These are phyloP conservation scores for Pavo muticus DNA, from an alignment of 2,113 vertebrate genomes.

Conservation along the genomic window DNA sequence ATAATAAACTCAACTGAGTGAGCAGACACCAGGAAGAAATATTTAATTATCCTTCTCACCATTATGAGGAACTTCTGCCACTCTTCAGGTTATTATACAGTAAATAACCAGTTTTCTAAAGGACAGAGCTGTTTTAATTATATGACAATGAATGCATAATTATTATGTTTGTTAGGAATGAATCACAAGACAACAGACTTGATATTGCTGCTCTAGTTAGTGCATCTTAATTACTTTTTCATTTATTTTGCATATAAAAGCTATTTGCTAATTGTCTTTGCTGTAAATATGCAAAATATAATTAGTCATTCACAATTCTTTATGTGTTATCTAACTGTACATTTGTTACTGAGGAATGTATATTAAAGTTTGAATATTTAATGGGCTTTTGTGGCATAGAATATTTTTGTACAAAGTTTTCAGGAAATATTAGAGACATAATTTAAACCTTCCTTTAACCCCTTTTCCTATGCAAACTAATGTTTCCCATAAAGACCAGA, in stretches of 20 bases:
- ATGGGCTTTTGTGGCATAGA: conserved; percentile 74
- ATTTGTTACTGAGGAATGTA: conserved; percentile 86
- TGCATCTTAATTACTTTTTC: conserved; percentile 92
- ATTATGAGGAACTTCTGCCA: conserved; percentile 85
- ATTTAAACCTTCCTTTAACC: conserved; percentile 74
- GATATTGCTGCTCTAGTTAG: conserved; percentile 87
- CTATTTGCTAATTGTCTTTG: conserved; percentile 90
- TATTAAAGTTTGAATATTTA: conserved; percentile 87
- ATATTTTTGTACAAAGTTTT: conserved; percentile 79
- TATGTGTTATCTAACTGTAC: conserved; percentile 88
- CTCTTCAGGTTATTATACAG: conserved; percentile 87
- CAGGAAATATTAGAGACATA: conserved; percentile 74
- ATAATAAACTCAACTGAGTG: conserved; percentile 75
- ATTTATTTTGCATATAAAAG: conserved; percentile 93
- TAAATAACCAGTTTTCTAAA: conserved; percentile 88
- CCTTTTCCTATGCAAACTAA: conserved; percentile 73
- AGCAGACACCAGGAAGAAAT: conserved; percentile 77
- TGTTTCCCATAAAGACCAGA: conserved; percentile 53
- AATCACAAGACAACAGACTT: conserved; percentile 89
- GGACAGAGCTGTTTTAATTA: conserved; percentile 91
- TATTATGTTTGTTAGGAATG: conserved; percentile 89
- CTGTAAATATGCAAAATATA: conserved; percentile 90
- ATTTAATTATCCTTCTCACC: conserved; percentile 85
- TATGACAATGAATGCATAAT: conserved; percentile 91
- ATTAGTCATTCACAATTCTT: conserved; percentile 90